phyloP scores from a whole-genome alignment of 1,140 invertebrate species.

The Meloidogyne hapla region DNA sequence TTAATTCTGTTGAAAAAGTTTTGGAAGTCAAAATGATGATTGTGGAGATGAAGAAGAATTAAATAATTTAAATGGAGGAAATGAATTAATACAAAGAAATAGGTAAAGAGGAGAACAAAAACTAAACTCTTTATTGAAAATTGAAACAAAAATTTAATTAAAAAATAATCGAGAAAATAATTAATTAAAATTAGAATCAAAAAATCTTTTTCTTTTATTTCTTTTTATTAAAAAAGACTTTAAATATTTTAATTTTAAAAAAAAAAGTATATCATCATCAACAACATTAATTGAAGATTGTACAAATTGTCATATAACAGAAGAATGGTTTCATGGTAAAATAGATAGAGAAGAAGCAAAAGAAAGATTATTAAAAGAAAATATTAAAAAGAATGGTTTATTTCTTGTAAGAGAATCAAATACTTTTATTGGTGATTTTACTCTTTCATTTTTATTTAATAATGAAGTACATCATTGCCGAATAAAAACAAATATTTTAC shows the following conservation, averaged over 20 bases:
- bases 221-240: neutral
- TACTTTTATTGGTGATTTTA: slow-evolving; percentile 63
- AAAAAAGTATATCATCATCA: slow-evolving; percentile 42
- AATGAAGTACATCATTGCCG: slow-evolving; percentile 53
- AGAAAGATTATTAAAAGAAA: slow-evolving; percentile 44
- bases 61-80: slow-evolving; percentile 7
- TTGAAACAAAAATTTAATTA: neutral
- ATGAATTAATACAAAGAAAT: slow-evolving; percentile 1
- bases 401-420: slow-evolving; percentile 61
- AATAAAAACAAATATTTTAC: slow-evolving; percentile 39
- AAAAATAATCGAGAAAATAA: neutral
- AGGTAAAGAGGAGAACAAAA: slow-evolving; percentile 7
- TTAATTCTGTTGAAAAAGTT: too few species aligned
- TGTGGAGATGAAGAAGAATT: neutral
- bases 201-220: too few species aligned
- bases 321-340: slow-evolving; percentile 63
- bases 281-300: slow-evolving; percentile 53
- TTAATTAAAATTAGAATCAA: too few species aligned
- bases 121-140: too few species aligned
- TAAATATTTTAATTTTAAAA: slow-evolving; percentile 18
- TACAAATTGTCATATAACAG: slow-evolving; percentile 62
- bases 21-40: neutral
- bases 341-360: slow-evolving; percentile 58
- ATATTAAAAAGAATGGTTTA: slow-evolving; percentile 50
- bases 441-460: slow-evolving; percentile 57